Percentiles rank a stretch among this genome's conserved stretches.
Conservation (phyloP, 2,113 vertebrate species). For the Elephantulus edwardii region DNA sequence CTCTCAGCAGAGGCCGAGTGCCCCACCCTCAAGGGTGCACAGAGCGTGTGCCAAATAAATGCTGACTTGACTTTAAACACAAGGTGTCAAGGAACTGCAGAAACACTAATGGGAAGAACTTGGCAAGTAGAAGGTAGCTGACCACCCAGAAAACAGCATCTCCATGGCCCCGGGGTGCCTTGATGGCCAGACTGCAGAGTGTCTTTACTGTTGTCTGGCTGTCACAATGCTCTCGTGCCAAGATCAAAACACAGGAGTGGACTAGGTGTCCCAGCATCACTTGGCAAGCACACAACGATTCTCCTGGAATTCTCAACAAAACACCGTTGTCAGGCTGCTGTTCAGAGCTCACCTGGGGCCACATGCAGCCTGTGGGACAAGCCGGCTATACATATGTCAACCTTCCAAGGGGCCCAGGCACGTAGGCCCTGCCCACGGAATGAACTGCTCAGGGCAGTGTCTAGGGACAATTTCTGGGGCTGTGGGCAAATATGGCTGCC, state of each 20-base stretch:
- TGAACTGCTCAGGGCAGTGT: rapidly evolving
- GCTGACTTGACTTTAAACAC: not conserved
- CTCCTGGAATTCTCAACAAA: not conserved
- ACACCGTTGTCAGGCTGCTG: not conserved
- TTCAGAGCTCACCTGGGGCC: not conserved
- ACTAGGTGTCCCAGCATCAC: not conserved
- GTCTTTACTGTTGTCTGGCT: not conserved
- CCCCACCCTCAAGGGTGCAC: no score
- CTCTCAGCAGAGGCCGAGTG: rapidly evolving
- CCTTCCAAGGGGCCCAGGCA: no score
- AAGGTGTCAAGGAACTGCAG: not conserved
- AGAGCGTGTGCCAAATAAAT: not conserved
- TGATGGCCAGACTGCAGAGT: rapidly evolving
- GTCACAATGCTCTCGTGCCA: no score
- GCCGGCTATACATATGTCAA: not conserved
- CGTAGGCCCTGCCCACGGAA: not conserved
- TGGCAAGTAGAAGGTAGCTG: not conserved
- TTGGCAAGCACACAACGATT: not conserved
- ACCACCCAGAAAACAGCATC: not conserved
- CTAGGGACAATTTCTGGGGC: not conserved
- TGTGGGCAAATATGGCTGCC: not conserved
- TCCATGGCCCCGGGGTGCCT: not conserved
- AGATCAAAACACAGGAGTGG: not conserved
- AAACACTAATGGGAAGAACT: not conserved
- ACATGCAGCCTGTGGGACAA: no score